Evolutionary conservation across 2,797 vertebrate genomes (phyloP), one percentile per base, ranked within the genome.

Genomic region (Mus minutoides): DNA sequence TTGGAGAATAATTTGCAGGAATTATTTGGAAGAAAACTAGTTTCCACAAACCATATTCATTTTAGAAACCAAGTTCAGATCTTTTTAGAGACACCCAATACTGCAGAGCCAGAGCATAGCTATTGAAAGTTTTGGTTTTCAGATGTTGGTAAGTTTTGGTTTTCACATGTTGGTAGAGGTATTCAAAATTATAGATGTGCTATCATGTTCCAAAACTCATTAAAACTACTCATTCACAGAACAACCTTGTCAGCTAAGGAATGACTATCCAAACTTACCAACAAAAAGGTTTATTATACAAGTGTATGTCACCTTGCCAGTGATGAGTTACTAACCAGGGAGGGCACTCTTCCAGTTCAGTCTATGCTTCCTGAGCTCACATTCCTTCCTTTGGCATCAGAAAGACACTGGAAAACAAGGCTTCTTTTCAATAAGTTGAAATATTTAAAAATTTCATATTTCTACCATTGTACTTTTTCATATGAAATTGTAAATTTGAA

Each of bases 261-360:
- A 78, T 49, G 49, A 88, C 80, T 85, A 88, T 31, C 16, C 58
- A 94, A 83, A 93, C 78, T 93, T 79, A 92, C 58, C 52, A 84
- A 58, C 31, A 49, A 69, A 37, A 90, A 90, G 90, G 69, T 90
- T 49, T 52, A 93, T 49, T 43, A 83, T 49, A 54, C 87, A 93
- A 76, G 71, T 58, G 29, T 62, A 62, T 79, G 12, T 69, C 83
- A 92, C 71, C 11, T 85, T 88, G 73, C 14, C 88, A 92, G 34
- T 67, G 16, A 24, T 77, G 67, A 40, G 46, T 80, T 96, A 85
- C n/a, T 92, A 82, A 79, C 37, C 54, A 95, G 24, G 69, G 76
- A 95, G 24, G 69, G 76, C 29, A 29, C 6, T 86, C 79, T 96
- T 78, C 54, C 76, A 46, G 84, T 75, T 87, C 16, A 95, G 0